A percentile compares a stretch with the other conserved stretches of the same genome.
Conservation (phyloP, 2,888 invertebrate genomes). For the Oscheius sp. region DNA sequence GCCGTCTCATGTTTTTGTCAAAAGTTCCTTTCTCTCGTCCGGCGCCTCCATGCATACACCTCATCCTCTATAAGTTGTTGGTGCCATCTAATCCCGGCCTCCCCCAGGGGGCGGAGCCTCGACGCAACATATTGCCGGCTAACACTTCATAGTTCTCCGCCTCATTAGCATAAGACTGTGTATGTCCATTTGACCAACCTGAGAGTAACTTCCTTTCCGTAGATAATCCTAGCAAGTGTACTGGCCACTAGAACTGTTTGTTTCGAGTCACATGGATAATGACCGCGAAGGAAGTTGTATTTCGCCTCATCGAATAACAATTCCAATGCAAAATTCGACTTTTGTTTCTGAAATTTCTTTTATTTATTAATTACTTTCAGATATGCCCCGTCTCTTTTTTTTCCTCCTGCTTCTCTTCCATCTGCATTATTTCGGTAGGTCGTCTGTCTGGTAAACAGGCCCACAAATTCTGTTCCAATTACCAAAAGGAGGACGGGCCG, state of each 20-base stretch:
- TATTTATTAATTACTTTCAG: too few species aligned
- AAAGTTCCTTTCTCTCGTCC: too few species aligned
- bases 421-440: neutral
- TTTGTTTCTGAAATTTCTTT: constrained; percentile 14
- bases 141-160: constrained; percentile 24
- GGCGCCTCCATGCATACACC: too few species aligned
- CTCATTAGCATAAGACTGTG: constrained; percentile 26
- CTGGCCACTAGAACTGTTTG: constrained; percentile 6
- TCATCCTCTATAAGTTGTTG: too few species aligned
- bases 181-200: constrained; percentile 25
- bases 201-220: constrained; percentile 9
- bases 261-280: constrained; percentile 23
- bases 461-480: neutral
- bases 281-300: constrained; percentile 14
- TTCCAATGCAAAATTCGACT: constrained; percentile 13
- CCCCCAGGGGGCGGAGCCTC: constrained; percentile 12
- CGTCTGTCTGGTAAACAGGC: neutral
- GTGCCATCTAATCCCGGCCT: constrained; percentile 3
- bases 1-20: neutral
- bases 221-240: constrained; percentile 11
- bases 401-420: neutral
- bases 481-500: neutral
- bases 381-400: too few species aligned
- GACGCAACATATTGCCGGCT: constrained; percentile 21
- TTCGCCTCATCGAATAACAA: constrained; percentile 27